phyloP scores from a whole-genome alignment of 2,888 invertebrate species.

The Rhogogaster chlorosoma region DNA sequence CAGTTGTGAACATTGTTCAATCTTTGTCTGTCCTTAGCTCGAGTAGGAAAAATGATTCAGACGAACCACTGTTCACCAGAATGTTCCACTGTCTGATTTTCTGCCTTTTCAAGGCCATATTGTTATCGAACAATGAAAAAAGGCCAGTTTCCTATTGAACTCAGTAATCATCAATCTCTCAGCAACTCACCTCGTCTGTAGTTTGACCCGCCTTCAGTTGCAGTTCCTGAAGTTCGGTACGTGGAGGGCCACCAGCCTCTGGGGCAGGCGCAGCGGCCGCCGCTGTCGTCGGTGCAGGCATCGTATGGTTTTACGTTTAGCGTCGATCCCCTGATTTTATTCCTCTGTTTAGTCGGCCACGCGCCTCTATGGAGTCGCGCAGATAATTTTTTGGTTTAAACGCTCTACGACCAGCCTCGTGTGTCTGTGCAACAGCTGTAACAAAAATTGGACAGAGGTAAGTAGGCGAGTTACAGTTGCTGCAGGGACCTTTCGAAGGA shows the following conservation, averaged over 20 bases:
- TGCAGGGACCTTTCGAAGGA: not conserved
- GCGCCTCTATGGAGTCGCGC: conserved; percentile 9
- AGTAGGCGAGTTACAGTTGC: not conserved
- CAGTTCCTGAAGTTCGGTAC: conserved; percentile 93
- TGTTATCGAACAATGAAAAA: not conserved
- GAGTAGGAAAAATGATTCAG: not conserved
- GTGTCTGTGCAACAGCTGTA: not conserved
- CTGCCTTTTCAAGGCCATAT: not conserved
- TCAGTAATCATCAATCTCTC: not conserved
- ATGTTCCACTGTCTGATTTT: not conserved
- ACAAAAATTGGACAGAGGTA: not conserved
- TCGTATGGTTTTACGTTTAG: conserved; percentile 60
- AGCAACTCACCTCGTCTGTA: conserved; percentile 90
- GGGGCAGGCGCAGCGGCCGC: conserved; percentile 81
- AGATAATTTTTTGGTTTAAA: not conserved
- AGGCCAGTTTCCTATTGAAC: not conserved
- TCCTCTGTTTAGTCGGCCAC: not conserved
- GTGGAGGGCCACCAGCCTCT: conserved; percentile 84
- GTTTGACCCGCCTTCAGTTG: conserved; percentile 91
- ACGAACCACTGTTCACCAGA: not conserved
- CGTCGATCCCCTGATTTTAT: not conserved
- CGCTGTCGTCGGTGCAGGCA: conserved; percentile 78
- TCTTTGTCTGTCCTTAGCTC: not conserved
- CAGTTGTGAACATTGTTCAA: not conserved
- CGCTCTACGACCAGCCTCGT: not conserved